A percentile compares a stretch with the other conserved stretches of the same genome.
Conservation (phyloP, 2,888 invertebrate species). For the Ctenicera cuprea region DNA sequence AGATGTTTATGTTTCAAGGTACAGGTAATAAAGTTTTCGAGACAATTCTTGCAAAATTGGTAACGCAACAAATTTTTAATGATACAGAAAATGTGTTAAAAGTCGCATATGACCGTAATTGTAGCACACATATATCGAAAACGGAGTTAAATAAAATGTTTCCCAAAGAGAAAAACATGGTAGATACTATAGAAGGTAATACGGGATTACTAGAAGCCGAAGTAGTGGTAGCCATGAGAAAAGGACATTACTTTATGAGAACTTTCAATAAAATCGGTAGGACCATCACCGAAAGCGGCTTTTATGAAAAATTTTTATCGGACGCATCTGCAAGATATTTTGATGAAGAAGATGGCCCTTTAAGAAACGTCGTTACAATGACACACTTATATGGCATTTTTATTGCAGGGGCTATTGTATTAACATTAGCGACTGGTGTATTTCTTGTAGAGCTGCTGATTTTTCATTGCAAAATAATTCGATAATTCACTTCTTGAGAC, state of each 20-base stretch:
- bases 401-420: not conserved
- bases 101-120: constrained; percentile 1
- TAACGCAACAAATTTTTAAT: not conserved
- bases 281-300: not conserved
- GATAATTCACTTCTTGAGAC: too few relatives aligned
- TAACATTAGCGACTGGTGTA: not conserved
- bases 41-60: not conserved
- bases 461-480: too few relatives aligned
- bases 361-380: not conserved
- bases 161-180: not conserved
- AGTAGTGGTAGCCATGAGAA: not conserved
- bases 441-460: not conserved
- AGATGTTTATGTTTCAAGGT: not conserved
- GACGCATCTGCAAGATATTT: not conserved
- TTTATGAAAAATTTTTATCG: not conserved
- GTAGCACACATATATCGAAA: not conserved
- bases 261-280: not conserved
- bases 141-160: not conserved
- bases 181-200: not conserved
- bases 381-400: not conserved
- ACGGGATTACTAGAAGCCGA: not conserved
- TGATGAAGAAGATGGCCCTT: too few relatives aligned
- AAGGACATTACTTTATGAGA: constrained; percentile 14
- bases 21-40: not conserved
- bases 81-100: not conserved